Evolutionary conservation across 2,797 vertebrate genomes (phyloP).

Genomic region (Spheniscus humboldti): DNA sequence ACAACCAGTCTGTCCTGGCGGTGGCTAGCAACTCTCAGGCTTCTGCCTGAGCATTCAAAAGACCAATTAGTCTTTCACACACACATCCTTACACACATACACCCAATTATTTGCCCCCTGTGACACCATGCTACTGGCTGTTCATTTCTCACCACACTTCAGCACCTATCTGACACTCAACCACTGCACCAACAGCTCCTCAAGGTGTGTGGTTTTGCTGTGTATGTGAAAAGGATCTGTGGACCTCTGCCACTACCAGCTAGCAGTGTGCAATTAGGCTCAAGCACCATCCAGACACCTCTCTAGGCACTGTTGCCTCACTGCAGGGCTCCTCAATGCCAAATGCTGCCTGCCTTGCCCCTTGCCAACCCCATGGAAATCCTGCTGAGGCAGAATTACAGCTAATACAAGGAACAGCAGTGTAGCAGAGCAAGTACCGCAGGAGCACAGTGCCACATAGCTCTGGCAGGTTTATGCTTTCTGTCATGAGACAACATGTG

Average conservation of each 20-base stretch:
- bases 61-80: not conserved
- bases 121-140: not conserved
- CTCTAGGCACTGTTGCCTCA: not conserved
- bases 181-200: not conserved
- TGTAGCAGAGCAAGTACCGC: not conserved
- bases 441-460: not conserved
- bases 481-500: not conserved
- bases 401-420: not conserved
- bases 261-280: not conserved
- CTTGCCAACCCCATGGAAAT: not conserved
- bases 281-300: not conserved
- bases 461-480: not conserved
- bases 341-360: not conserved
- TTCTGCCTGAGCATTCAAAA: not conserved
- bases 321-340: not conserved
- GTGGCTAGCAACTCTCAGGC: not conserved
- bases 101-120: not conserved
- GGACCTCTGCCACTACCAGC: not conserved
- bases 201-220: not conserved
- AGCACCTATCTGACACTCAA: not conserved
- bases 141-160: not conserved
- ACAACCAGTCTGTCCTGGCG: not conserved
- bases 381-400: not conserved
- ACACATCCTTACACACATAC: not conserved
- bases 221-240: not conserved